Evolutionary conservation across 2,888 invertebrate genomes (phyloP).

Genomic region (Lasioglossum oenotherae): DNA sequence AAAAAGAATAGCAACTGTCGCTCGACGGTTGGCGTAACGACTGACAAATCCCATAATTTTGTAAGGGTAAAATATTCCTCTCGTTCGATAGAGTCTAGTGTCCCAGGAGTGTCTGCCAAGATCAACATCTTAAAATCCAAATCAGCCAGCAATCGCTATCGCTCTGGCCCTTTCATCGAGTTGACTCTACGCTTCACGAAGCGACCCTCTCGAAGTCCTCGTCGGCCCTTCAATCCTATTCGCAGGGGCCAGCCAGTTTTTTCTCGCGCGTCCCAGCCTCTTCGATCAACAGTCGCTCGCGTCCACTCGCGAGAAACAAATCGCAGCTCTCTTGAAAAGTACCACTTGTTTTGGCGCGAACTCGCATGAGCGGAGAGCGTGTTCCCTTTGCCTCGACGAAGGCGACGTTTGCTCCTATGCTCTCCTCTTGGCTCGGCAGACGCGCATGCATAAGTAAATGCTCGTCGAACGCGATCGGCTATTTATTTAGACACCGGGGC

Average conservation of each 20-base stretch:
- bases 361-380: not conserved
- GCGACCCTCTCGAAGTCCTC: not conserved
- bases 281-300: slow-evolving; percentile 28
- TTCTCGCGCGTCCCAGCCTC: slow-evolving; percentile 7
- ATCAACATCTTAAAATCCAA: not conserved
- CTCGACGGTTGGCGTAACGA: no score
- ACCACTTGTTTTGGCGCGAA: slow-evolving; percentile 43
- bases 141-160: not conserved
- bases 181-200: not conserved
- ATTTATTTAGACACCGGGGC: slow-evolving; percentile 46
- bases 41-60: no score
- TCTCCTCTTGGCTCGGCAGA: slow-evolving; percentile 26
- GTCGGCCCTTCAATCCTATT: not conserved
- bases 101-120: not conserved
- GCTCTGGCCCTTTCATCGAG: not conserved
- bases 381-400: not conserved
- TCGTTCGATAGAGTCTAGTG: not conserved
- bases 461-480: slow-evolving; percentile 46
- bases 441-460: slow-evolving; percentile 60
- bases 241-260: slow-evolving; percentile 22
- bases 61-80: not conserved
- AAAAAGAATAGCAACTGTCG: no score
- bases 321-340: slow-evolving; percentile 38
- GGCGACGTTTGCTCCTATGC: slow-evolving; percentile 10
- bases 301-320: slow-evolving; percentile 43